phyloP scores from a whole-genome alignment of 2,113 vertebrate species.

The Eptatretus burgeri region DNA sequence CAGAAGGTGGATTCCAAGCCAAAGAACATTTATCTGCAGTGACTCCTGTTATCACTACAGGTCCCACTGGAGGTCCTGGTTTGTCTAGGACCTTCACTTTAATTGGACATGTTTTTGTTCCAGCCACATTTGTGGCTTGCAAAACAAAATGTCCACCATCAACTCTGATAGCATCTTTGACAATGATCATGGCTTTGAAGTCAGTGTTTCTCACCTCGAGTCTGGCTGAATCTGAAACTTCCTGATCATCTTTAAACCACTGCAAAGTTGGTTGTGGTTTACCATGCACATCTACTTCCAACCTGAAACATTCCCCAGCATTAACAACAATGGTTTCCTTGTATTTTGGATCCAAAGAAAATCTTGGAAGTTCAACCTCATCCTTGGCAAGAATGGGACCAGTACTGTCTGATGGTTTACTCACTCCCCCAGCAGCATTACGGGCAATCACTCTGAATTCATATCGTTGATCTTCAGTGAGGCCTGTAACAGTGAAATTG shows the following conservation, averaged over 20 bases:
- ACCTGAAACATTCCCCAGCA: constrained; percentile 62
- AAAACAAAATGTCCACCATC: constrained; percentile 60
- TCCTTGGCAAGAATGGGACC: constrained; percentile 72
- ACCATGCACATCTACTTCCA: constrained; percentile 65
- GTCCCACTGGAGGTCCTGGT: constrained; percentile 51
- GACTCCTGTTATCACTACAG: constrained; percentile 46
- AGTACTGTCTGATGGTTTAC: constrained; percentile 78
- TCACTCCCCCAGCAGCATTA: constrained; percentile 62
- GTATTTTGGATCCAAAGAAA: constrained; percentile 76
- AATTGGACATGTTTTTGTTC: constrained; percentile 48
- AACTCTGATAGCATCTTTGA: constrained; percentile 57
- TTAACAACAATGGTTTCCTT: constrained; percentile 48
- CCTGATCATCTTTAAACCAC: constrained; percentile 66
- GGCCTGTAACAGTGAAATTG: constrained; percentile 59
- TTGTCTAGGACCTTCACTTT: constrained; percentile 64
- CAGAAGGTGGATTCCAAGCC: constrained; percentile 43
- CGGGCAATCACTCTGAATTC: constrained; percentile 95
- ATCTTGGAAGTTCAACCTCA: constrained; percentile 55
- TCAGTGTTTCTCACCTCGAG: constrained; percentile 63
- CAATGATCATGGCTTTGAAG: constrained; percentile 38
- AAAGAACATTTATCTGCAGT: constrained; percentile 58
- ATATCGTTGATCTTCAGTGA: constrained; percentile 70
- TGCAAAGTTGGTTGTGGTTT: constrained; percentile 57
- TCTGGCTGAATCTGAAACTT: constrained; percentile 49
- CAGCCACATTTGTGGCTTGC: constrained; percentile 50